A percentile compares a stretch with the other conserved stretches of the same genome.
phyloP scores from a whole-genome alignment of 2,113 vertebrate genomes.

The Podarcis raffonei region DNA sequence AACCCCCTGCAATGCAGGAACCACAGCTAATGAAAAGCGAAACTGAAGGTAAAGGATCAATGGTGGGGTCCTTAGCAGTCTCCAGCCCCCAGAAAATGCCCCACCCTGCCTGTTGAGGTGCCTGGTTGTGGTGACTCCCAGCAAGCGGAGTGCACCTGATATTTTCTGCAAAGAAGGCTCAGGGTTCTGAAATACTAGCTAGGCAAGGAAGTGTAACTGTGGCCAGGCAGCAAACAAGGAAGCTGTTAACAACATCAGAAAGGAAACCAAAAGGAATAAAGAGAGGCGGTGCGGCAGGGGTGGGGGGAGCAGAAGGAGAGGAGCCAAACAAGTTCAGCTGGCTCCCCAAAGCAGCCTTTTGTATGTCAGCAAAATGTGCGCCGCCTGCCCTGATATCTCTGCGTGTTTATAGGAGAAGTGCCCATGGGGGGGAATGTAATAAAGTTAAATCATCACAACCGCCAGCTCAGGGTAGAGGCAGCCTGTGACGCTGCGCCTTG shows the following conservation, averaged over 20 bases:
- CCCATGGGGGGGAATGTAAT: background rate
- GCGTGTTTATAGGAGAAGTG: background rate
- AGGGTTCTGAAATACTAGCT: no score
- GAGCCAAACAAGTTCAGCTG: constrained; percentile 17
- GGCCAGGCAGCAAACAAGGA: background rate
- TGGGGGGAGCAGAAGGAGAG: background rate
- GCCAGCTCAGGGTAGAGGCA: background rate
- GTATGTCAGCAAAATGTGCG: constrained; percentile 1
- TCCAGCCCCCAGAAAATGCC: background rate
- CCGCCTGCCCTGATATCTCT: background rate
- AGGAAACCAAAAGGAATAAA: background rate
- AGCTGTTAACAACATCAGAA: background rate
- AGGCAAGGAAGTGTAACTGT: no score
- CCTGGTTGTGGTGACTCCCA: background rate
- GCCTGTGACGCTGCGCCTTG: background rate
- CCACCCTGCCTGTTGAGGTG: background rate
- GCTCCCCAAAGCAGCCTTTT: background rate
- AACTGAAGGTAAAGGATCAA: background rate
- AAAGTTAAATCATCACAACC: background rate
- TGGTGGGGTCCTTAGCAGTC: background rate
- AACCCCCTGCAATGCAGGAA: no score
- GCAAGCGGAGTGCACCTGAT: background rate
- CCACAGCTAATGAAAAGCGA: background rate
- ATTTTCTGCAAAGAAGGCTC: background rate
- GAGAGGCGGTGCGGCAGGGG: no score